phyloP scores from a whole-genome alignment of 2,888 invertebrate species.

The Mechanitis mazaeus region DNA sequence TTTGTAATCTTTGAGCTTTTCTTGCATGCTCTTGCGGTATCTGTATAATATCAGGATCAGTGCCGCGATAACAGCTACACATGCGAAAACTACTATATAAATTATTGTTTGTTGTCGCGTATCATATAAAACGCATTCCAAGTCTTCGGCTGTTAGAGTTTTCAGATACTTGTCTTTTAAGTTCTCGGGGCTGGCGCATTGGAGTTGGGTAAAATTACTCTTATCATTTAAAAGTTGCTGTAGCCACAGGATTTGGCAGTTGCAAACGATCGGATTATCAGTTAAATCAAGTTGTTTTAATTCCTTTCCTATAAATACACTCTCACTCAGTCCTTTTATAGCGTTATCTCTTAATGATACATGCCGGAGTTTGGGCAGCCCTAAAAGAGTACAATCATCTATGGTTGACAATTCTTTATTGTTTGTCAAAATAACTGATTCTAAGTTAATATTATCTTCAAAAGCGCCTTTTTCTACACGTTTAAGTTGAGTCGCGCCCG shows the following conservation, averaged over 20 bases:
- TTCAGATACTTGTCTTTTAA: slow-evolving; percentile 82
- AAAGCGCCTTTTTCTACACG: slow-evolving; percentile 87
- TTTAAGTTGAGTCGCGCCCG: slow-evolving; percentile 84
- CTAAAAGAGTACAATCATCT: slow-evolving; percentile 86
- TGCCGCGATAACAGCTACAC: slow-evolving; percentile 83
- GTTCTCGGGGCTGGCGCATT: slow-evolving; percentile 84
- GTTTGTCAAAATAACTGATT: slow-evolving; percentile 83
- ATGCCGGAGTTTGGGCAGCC: slow-evolving; percentile 86
- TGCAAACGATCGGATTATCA: slow-evolving; percentile 89
- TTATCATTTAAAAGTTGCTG: slow-evolving; percentile 81
- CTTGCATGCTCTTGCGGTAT: slow-evolving; percentile 87
- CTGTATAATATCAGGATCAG: slow-evolving; percentile 85
- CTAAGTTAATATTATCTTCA: slow-evolving; percentile 87
- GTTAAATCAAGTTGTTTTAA: slow-evolving; percentile 85
- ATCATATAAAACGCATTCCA: slow-evolving; percentile 89
- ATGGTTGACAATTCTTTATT: slow-evolving; percentile 85
- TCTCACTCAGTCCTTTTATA: slow-evolving; percentile 84
- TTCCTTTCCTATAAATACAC: slow-evolving; percentile 87
- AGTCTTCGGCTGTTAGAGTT: slow-evolving; percentile 83
- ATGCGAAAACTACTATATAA: slow-evolving; percentile 84
- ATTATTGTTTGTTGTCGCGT: slow-evolving; percentile 87
- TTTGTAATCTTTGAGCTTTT: slow-evolving; percentile 88
- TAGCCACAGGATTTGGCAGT: slow-evolving; percentile 88
- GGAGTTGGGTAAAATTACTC: slow-evolving; percentile 82
- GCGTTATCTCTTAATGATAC: slow-evolving; percentile 87